Percentiles rank a stretch among this genome's conserved stretches.
These are phyloP conservation scores for Thymelicus lineola DNA, from an alignment of 2,888 invertebrate genomes.

Conservation along the genomic window DNA sequence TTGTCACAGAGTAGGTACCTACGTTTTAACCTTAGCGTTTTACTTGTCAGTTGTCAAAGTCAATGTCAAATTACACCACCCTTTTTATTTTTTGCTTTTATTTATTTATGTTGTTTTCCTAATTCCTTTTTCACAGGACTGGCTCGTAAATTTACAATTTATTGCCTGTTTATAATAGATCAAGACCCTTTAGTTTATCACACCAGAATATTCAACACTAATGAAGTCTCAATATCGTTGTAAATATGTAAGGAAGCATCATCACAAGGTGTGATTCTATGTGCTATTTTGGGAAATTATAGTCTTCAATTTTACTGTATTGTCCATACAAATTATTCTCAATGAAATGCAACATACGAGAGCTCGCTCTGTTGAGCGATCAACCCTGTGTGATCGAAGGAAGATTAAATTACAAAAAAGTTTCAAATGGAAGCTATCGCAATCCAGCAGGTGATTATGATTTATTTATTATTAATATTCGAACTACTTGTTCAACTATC, in stretches of 20 bases:
- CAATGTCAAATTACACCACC: no score
- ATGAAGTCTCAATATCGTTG: no score
- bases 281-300: background rate
- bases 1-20: no score
- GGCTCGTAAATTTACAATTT: no score
- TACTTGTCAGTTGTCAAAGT: no score
- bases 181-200: no score
- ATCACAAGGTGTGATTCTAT: constrained; percentile 1
- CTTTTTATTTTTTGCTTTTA: background rate
- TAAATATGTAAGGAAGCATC: background rate
- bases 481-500: no score
- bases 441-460: constrained; percentile 71
- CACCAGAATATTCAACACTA: no score
- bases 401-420: constrained; percentile 88
- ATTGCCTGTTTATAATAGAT: no score
- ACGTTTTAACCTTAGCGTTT: no score
- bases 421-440: constrained; percentile 82
- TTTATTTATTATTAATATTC: background rate
- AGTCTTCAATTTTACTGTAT: background rate
- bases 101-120: background rate
- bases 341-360: constrained; percentile 91
- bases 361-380: constrained; percentile 87
- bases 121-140: no score
- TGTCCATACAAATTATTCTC: constrained; percentile 41
- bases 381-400: constrained; percentile 88